A percentile compares a stretch with the other conserved stretches of the same genome.
phyloP scores from a whole-genome alignment of 1,140 invertebrate species.

The Vollenhovia emeryi region DNA sequence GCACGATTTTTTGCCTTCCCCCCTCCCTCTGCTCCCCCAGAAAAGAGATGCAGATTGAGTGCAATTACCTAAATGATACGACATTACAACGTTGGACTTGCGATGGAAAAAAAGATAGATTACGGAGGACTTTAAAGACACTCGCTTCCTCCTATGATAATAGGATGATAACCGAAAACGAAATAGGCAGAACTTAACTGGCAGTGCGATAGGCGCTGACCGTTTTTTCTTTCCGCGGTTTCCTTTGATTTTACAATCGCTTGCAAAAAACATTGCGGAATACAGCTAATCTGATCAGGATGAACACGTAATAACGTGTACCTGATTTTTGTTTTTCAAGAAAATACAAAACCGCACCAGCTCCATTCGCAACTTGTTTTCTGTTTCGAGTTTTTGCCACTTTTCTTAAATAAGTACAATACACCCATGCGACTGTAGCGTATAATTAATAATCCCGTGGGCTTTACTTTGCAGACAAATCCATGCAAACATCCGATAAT shows the following conservation, averaged over 20 bases:
- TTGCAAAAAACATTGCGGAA: neutral
- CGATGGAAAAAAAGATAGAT: neutral
- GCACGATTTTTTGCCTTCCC: too few species aligned
- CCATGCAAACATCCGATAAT: slow-evolving; percentile 95
- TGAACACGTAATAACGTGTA: neutral
- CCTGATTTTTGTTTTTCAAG: neutral
- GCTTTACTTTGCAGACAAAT: slow-evolving; percentile 89
- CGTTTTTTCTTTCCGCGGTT: neutral
- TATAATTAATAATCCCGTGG: slow-evolving; percentile 16
- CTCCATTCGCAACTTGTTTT: neutral
- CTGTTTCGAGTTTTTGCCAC: neutral
- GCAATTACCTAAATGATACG: neutral
- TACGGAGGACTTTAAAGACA: neutral
- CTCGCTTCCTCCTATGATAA: neutral
- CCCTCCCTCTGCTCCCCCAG: too few species aligned
- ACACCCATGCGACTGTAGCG: neutral
- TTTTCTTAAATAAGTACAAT: neutral
- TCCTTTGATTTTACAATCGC: neutral
- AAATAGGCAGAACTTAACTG: neutral
- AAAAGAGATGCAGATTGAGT: slow-evolving; percentile 1
- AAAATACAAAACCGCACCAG: neutral
- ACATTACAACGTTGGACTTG: neutral
- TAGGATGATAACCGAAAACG: neutral
- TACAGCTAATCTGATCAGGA: neutral
- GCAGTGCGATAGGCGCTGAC: neutral